Conservation (phyloP, 2,797 vertebrate genomes). For the Chlorospingus semifuscus region DNA sequence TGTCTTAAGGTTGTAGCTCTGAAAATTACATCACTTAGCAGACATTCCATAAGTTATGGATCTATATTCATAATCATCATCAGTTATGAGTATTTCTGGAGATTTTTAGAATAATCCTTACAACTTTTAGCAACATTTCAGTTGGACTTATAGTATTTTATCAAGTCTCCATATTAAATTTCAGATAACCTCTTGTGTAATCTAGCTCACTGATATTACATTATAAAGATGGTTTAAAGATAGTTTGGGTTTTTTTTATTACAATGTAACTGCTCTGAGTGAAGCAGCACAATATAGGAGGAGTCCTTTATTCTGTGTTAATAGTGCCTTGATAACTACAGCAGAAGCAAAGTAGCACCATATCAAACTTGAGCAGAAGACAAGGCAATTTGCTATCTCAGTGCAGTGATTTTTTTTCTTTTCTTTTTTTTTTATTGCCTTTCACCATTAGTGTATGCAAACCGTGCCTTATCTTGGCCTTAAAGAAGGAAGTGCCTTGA, state of each 20-base stretch:
- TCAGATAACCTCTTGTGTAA: background rate
- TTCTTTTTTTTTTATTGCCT: background rate
- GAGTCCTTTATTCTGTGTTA: background rate
- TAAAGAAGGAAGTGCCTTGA: background rate
- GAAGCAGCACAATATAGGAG: background rate
- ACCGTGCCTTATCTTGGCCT: background rate
- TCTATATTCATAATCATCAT: background rate
- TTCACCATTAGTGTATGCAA: background rate
- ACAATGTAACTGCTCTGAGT: background rate
- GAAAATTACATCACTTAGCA: background rate
- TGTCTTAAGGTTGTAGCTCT: background rate
- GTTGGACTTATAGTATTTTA: background rate
- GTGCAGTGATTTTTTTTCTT: background rate
- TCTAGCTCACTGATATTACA: background rate
- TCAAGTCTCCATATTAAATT: background rate
- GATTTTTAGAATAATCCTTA: background rate
- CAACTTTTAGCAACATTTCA: background rate
- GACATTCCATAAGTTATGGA: background rate
- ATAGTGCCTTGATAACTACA: background rate
- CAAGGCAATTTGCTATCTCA: background rate
- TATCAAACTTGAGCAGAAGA: background rate
- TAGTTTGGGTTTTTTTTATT: background rate
- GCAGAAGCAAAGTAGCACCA: background rate
- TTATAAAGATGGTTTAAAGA: background rate
- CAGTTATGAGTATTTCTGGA: background rate